A percentile compares a stretch with the other conserved stretches of the same genome.
phyloP scores from a whole-genome alignment of 30 jellyfish, hydroid and myxozoan species.

The Phacellophora camtschatica region DNA sequence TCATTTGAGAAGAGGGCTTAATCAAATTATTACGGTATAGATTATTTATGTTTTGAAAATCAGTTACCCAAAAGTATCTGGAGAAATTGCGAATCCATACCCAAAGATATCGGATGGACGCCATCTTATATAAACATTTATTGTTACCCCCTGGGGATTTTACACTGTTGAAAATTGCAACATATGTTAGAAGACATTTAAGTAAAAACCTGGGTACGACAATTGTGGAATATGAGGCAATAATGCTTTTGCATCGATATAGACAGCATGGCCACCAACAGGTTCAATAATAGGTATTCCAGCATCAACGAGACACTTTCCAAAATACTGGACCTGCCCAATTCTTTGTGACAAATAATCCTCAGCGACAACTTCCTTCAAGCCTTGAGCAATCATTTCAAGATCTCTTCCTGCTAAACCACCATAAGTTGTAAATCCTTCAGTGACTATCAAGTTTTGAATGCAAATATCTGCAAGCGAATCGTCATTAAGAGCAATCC shows the following conservation, averaged over 20 bases:
- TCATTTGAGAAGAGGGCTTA: no score
- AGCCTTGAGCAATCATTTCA: slow-evolving; percentile 67
- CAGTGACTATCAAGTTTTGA: slow-evolving; percentile 52
- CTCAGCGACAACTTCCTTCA: slow-evolving; percentile 63
- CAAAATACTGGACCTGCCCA: slow-evolving; percentile 72
- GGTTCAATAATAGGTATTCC: slow-evolving; percentile 69
- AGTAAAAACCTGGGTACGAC: slow-evolving; percentile 56
- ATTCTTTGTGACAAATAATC: slow-evolving; percentile 62
- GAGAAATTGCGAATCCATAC: no score
- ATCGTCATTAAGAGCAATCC: slow-evolving; percentile 66
- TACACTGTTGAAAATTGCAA: no score
- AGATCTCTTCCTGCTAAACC: slow-evolving; percentile 72
- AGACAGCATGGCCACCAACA: slow-evolving; percentile 83
- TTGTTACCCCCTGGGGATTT: no score
- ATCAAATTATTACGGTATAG: no score
- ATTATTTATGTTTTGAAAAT: no score
- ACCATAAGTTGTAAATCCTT: slow-evolving; percentile 69
- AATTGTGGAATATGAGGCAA: slow-evolving; percentile 67
- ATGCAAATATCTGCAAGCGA: slow-evolving; percentile 55
- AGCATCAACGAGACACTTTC: slow-evolving; percentile 25
- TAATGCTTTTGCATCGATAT: slow-evolving; percentile 60
- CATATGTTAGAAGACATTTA: background rate
- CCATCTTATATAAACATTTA: no score
- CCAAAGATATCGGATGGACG: no score
- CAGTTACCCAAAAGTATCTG: no score